Conservation (phyloP, 2,113 vertebrate species). For the Sminthopsis crassicaudata region DNA sequence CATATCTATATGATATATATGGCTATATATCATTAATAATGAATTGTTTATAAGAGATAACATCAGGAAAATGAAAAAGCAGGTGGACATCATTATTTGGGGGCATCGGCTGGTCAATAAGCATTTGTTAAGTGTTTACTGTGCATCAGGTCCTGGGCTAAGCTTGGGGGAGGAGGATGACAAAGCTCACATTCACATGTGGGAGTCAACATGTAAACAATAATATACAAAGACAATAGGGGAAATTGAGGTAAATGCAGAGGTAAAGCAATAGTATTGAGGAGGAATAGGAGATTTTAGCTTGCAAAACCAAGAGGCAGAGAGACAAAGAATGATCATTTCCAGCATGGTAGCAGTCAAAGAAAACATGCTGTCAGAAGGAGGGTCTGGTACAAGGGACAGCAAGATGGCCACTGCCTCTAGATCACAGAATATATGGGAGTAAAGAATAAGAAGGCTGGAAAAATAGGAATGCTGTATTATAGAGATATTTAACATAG, state of each 20-base stretch:
- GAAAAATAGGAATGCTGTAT: neutral
- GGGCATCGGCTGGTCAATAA: neutral
- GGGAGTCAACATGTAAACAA: neutral
- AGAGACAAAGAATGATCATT: neutral
- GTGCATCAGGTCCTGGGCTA: neutral
- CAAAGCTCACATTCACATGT: neutral
- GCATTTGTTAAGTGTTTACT: neutral
- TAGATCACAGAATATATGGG: neutral
- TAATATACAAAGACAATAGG: neutral
- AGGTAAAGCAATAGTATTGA: neutral
- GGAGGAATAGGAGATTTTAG: neutral
- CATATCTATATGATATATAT: no score
- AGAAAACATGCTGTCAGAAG: neutral
- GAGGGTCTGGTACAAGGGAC: neutral
- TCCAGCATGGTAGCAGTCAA: neutral
- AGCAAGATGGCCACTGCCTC: neutral
- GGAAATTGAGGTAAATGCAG: neutral
- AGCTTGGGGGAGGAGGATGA: neutral
- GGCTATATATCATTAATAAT: neutral
- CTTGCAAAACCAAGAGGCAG: neutral
- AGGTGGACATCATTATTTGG: neutral
- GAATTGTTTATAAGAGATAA: neutral
- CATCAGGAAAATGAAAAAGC: neutral
- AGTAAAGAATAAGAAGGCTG: neutral
- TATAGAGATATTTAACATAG: neutral